These are phyloP conservation scores for Lasioglossum villosulum DNA, from an alignment of 2,888 invertebrate species.

Conservation along the genomic window DNA sequence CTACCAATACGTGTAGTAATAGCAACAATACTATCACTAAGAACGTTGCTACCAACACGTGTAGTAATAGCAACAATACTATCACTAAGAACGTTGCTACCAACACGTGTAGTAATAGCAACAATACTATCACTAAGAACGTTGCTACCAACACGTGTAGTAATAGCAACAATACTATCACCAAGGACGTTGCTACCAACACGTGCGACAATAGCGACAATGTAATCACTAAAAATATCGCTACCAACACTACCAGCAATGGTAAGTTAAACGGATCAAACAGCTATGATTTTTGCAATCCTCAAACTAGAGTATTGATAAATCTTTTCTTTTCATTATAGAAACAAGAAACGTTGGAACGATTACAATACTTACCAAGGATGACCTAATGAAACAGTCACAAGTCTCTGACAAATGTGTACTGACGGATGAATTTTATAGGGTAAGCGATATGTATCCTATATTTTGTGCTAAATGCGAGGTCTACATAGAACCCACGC, in stretches of 20 bases:
- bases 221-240: not conserved
- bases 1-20: not conserved
- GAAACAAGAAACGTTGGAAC: slow-evolving; percentile 41
- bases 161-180: not conserved
- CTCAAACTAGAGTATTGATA: not conserved
- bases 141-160: not conserved
- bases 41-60: not conserved
- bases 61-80: not conserved
- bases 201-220: not conserved
- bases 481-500: slow-evolving; percentile 55
- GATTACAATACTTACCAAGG: slow-evolving; percentile 35
- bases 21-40: not conserved
- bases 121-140: not conserved
- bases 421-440: slow-evolving; percentile 71
- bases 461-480: slow-evolving; percentile 76
- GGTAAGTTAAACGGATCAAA: not conserved
- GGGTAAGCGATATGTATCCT: slow-evolving; percentile 67
- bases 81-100: slow-evolving; percentile 1
- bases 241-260: not conserved
- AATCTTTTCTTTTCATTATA: not conserved
- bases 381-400: slow-evolving; percentile 29
- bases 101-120: not conserved
- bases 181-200: not conserved
- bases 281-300: not conserved
- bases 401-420: slow-evolving; percentile 50